phyloP scores from a whole-genome alignment of 2,797 vertebrate genomes.

The Cyclopterus lumpus region DNA sequence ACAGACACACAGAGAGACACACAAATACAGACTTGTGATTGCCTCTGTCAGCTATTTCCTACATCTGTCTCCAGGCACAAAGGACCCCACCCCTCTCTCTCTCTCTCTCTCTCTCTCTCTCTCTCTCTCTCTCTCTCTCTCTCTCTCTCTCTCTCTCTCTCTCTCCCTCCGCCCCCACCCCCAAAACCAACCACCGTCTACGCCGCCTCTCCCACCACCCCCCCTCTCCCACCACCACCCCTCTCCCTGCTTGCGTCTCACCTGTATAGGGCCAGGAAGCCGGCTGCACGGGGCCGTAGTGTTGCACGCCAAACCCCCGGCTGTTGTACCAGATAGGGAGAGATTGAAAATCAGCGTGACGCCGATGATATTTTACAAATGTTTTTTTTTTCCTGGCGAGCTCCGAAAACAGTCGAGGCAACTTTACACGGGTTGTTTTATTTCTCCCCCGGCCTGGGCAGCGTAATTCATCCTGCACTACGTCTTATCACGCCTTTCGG shows the following conservation, averaged over 20 bases:
- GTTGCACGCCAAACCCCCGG: conserved; percentile 21
- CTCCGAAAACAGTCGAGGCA: conserved; percentile 21
- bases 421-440: conserved; percentile 36
- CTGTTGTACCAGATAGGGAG: conserved; percentile 43
- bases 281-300: conserved; percentile 25
- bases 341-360: conserved; percentile 57
- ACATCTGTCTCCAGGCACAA: conserved; percentile 77
- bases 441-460: conserved; percentile 37
- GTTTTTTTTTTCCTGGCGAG: neutral
- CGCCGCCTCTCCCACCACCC: neutral
- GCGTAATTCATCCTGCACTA: conserved; percentile 28
- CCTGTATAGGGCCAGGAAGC: conserved; percentile 52
- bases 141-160: too few species aligned
- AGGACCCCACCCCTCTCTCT: too few species aligned
- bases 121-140: too few species aligned
- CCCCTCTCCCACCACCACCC: conserved; percentile 18
- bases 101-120: too few species aligned
- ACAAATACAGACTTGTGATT: conserved; percentile 70
- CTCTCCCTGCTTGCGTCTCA: conserved; percentile 56
- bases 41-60: conserved; percentile 82
- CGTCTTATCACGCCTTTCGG: too few species aligned
- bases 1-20: conserved; percentile 66
- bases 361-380: conserved; percentile 50
- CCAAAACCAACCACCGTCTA: neutral
- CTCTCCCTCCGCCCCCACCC: neutral